A percentile compares a stretch with the other conserved stretches of the same genome.
Conservation (phyloP, 2,797 vertebrate species). For the Ambastaia sidthimunki region DNA sequence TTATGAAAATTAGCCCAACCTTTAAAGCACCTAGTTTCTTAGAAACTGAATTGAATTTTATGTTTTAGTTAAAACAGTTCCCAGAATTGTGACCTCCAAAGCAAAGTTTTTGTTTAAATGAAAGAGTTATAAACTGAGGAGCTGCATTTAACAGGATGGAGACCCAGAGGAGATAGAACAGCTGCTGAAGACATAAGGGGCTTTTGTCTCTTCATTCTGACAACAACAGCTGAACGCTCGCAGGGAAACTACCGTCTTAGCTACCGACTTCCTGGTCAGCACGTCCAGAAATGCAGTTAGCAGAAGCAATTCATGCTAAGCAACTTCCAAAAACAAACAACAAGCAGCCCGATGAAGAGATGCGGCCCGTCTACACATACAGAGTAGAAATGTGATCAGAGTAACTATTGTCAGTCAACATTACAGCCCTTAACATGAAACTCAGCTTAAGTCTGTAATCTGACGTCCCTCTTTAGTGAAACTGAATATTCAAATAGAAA, state of each 20-base stretch:
- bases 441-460: not conserved
- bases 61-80: not conserved
- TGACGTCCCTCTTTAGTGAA: not conserved
- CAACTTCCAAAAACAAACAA: no score
- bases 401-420: not conserved
- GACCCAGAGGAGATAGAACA: constrained; percentile 47
- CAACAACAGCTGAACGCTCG: constrained; percentile 57
- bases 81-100: not conserved
- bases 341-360: not conserved
- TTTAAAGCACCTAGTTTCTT: no score
- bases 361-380: not conserved
- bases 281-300: not conserved
- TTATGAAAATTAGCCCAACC: no score
- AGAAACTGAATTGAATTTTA: not conserved
- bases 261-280: not conserved
- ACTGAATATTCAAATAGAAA: not conserved
- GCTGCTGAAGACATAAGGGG: constrained; percentile 65
- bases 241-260: not conserved
- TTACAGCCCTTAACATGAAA: not conserved
- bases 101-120: not conserved
- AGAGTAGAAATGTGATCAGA: not conserved
- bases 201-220: constrained; percentile 59
- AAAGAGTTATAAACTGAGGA: not conserved
- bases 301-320: not conserved
- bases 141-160: not conserved